Evolutionary conservation across 1,140 invertebrate species (phyloP), one percentile per base, ranked within the genome.

Genomic region (Microplitis demolitor): DNA sequence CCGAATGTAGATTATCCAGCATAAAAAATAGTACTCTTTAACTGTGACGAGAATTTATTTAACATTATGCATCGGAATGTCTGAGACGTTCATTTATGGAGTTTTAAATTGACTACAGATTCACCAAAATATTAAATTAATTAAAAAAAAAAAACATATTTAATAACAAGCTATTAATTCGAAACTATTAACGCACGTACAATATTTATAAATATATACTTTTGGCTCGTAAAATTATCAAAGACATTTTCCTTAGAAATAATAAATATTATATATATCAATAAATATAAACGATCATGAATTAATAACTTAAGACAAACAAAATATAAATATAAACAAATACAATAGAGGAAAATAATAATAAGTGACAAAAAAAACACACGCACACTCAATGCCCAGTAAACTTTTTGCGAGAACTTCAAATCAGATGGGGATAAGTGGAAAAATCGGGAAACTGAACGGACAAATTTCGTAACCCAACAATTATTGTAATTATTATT

Each of bases 261-360:
- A 56, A 8, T 14, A 14, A 56, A 14, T 14, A 24, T 14, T 56
- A 6, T 56, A 51, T 69, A 50, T 58, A 61, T 60, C 45, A 39
- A 33, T 60, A 60, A 39, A 61, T 33, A 69, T 35, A 50, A 71
- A 66, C 51, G 34, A 66, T 11, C 14, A 64, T 31, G 2, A 50
- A 24, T 24, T 24, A 62, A 71, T 62, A 71, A 71, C 60, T 71
- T 71, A 71, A 54, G 69, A 66, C 31, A 34, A n/a, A 56, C 35
- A 71, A 54, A 71, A 54, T 71, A 66, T 51, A 31, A 71, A 71
- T 71, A 66, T 51, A 31, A 71, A 71, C 45, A 71, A 54, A 16
- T 51, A 13, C 39, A n/a, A 8, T 24, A 37, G 13, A 37, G 13
- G 3, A 61, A 16, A 24, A 24, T 24, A 24, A 24, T 24, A 24